phyloP scores from a whole-genome alignment of 2,797 vertebrate species.

The Rhinella marina region DNA sequence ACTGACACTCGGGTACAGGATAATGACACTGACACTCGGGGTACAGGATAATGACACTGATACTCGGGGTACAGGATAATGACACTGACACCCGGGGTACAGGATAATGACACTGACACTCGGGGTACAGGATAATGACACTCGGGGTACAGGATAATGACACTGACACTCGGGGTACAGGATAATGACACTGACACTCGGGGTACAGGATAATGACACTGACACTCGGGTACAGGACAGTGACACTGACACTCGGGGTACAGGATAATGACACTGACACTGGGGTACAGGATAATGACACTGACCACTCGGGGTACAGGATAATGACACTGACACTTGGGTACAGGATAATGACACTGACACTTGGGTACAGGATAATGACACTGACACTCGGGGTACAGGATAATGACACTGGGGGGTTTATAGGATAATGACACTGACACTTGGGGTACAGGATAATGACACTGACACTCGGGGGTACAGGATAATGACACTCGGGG shows the following conservation, averaged over 20 bases:
- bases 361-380: not conserved
- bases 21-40: not conserved
- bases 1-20: not conserved
- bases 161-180: not conserved
- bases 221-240: not conserved
- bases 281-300: not conserved
- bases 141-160: not conserved
- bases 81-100: not conserved
- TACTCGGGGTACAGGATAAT: not conserved
- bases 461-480: too few species aligned
- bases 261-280: not conserved
- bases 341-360: not conserved
- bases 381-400: too few species aligned
- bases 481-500: too few species aligned
- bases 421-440: not conserved
- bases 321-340: not conserved
- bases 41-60: not conserved
- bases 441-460: not conserved
- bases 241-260: not conserved
- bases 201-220: not conserved
- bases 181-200: not conserved
- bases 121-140: not conserved
- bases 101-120: not conserved
- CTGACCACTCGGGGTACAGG: not conserved
- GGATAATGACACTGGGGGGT: too few species aligned